Evolutionary conservation across 92 coral and sea anemone species (phyloP), one percentile per base, ranked within the genome.

Genomic region (Palythoa grandiflora): DNA sequence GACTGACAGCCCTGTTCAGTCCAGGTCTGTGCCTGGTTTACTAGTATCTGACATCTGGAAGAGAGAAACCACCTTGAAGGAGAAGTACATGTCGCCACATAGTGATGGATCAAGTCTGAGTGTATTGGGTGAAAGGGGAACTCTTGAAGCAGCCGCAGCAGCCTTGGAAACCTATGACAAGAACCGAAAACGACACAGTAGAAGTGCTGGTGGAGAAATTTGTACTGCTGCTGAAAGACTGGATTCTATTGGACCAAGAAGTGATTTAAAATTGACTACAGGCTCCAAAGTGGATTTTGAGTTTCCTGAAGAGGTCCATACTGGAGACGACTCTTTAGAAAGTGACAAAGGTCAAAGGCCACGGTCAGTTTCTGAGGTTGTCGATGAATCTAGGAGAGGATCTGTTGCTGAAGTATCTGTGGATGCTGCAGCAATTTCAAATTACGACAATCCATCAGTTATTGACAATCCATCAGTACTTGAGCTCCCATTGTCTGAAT

Each of bases 101-200:
- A 95, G 98, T 87, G 98, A 95, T 21, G 98, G 98, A 16, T 95
- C 98, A 21, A 92, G 92, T 38, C 75, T 95, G 66, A 95, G 95
- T 91, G 90, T 89, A 12, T 63, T 93, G 54, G 75, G 90, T 66
- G 93, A 93, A 15, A 87, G 93, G 78, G 83, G 78, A 28, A 91
- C 93, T 5, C 90, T 93, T 66, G 94, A 95, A 80, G 91, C 92
- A 12, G 96, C 93, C n/a, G 96, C 94, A 6, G 92, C 93, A 17
- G 96, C 93, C 5, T 86, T 95, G 39, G 96, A 95, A 78, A 92
- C 86, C 77, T 92, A 77, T 55, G 94, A 94, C 83, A 88, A 92
- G 11, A 81, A 84, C 47, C 84, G 92, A 68, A 88, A 84, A 39
- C 71, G 70, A 74, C 87, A 87, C 35, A 87, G 92, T 68, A 77